Percentiles rank a stretch among this genome's conserved stretches.
Evolutionary conservation across 2,113 vertebrate species (phyloP).

Genomic region (Oncorhynchus kisutch): DNA sequence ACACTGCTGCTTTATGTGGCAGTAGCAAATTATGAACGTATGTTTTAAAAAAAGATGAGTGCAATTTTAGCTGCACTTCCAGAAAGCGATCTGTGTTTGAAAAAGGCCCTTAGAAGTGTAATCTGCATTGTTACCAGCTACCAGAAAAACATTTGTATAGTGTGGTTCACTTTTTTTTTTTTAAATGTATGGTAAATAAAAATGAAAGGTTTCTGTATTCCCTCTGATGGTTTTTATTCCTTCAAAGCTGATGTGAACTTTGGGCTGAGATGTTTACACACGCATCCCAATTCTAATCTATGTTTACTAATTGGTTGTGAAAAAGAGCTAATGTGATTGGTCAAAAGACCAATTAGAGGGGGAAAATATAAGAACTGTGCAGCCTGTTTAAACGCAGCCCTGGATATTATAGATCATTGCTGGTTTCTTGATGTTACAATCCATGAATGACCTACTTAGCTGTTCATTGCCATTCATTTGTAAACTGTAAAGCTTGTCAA

Average conservation of each 20-base stretch:
- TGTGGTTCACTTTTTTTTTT: slow-evolving; percentile 94
- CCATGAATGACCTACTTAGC: too few relatives aligned
- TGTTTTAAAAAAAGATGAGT: slow-evolving; percentile 55
- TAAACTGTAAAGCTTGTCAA: too few relatives aligned
- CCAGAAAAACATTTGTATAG: slow-evolving; percentile 93
- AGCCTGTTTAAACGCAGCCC: too few relatives aligned
- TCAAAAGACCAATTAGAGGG: too few relatives aligned
- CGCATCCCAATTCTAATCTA: too few relatives aligned
- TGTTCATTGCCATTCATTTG: too few relatives aligned
- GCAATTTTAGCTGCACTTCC: slow-evolving; percentile 69
- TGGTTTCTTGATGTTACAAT: too few relatives aligned
- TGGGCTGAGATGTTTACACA: too few relatives aligned
- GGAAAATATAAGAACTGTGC: too few relatives aligned
- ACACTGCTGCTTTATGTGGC: slow-evolving; percentile 14
- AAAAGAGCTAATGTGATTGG: too few relatives aligned
- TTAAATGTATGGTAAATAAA: slow-evolving; percentile 89
- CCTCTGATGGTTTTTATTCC: slow-evolving; percentile 48
- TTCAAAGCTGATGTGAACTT: neutral
- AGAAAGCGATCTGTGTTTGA: slow-evolving; percentile 33
- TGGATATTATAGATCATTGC: too few relatives aligned
- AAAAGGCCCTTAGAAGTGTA: slow-evolving; percentile 75
- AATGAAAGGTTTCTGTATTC: slow-evolving; percentile 74
- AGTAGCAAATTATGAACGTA: slow-evolving; percentile 69
- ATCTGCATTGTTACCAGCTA: slow-evolving; percentile 78
- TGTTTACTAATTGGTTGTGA: too few relatives aligned